Evolutionary conservation across 2,888 invertebrate species (phyloP).

Genomic region (Rotaria magnacalcarata): DNA sequence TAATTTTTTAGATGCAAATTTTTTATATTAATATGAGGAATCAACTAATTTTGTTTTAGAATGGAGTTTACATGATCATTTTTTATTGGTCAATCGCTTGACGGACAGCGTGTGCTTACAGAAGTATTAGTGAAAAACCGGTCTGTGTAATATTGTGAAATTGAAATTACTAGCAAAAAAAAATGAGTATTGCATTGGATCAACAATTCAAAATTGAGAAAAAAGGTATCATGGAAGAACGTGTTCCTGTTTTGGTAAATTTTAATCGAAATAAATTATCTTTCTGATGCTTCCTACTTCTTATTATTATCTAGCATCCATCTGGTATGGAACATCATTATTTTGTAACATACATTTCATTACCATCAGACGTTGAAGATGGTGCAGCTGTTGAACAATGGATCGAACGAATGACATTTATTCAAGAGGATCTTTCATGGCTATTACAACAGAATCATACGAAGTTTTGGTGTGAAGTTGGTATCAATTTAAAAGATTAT

Average conservation of each 20-base stretch:
- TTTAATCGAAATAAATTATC: neutral
- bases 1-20: neutral
- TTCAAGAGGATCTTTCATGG: conserved; percentile 69
- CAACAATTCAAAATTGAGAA: neutral
- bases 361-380: conserved; percentile 51
- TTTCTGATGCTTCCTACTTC: neutral
- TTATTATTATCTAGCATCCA: conserved; percentile 61
- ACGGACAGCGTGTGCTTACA: neutral
- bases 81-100: neutral
- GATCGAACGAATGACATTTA: conserved; percentile 66
- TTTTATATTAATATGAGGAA: neutral
- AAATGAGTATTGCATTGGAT: neutral
- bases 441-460: conserved; percentile 68
- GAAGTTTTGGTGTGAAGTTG: conserved; percentile 63
- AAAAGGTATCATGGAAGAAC: neutral
- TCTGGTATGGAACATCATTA: conserved; percentile 65
- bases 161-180: neutral
- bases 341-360: conserved; percentile 64
- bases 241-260: conserved; percentile 14
- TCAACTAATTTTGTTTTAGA: neutral
- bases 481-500: neutral
- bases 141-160: neutral
- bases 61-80: neutral
- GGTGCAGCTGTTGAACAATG: conserved; percentile 65
- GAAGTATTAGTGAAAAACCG: neutral